A percentile compares a stretch with the other conserved stretches of the same genome.
These are phyloP conservation scores for Xenus cinereus DNA, from an alignment of 2,113 vertebrate genomes.

Conservation along the genomic window DNA sequence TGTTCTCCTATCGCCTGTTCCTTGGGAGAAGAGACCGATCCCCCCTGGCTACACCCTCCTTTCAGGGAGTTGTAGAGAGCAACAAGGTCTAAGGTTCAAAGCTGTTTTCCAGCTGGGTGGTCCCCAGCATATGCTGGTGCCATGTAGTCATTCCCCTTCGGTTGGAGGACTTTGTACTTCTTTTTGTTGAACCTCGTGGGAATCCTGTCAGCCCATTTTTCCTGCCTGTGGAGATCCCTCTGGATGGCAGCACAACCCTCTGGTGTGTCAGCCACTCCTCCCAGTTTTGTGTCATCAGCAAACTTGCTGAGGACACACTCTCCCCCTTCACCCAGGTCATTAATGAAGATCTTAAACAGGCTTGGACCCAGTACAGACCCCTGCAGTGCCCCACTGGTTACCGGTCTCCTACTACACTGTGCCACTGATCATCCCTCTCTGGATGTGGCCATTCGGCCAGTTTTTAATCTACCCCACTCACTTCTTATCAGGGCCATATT, in stretches of 20 bases:
- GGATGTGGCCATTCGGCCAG: background rate
- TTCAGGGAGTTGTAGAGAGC: too few species aligned
- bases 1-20: too few species aligned
- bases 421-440: background rate
- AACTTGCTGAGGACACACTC: background rate
- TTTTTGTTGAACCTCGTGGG: background rate
- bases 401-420: background rate
- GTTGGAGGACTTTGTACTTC: background rate
- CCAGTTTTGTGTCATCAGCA: background rate
- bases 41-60: too few species aligned
- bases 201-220: background rate
- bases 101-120: background rate
- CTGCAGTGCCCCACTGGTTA: background rate
- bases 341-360: background rate
- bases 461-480: background rate
- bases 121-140: accelerated
- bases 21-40: too few species aligned
- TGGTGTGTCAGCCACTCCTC: background rate
- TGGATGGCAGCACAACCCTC: background rate
- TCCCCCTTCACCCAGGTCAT: background rate
- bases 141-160: background rate
- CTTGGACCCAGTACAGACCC: background rate
- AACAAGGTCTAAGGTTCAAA: background rate
- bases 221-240: background rate
- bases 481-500: background rate